Percentiles rank a stretch among this genome's conserved stretches.
phyloP scores from a whole-genome alignment of 2,888 invertebrate species.

The Muscina levida region DNA sequence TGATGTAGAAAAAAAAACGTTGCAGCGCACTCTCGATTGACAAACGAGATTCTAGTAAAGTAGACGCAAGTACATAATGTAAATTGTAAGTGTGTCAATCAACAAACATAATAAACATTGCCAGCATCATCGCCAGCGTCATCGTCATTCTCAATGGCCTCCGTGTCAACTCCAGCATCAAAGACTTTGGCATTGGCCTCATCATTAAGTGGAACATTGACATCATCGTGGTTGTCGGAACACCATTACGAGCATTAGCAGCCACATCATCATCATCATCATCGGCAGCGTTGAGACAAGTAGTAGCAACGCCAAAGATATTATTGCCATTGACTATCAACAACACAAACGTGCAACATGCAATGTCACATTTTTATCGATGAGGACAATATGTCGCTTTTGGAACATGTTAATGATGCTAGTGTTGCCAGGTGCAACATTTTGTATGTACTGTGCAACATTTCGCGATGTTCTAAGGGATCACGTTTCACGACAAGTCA shows the following conservation, averaged over 20 bases:
- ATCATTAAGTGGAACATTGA: not conserved
- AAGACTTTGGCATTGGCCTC: conserved; percentile 1
- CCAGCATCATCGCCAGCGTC: conserved; percentile 27
- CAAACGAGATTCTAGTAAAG: conserved; percentile 10
- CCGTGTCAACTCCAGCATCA: not conserved
- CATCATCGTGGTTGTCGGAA: no score
- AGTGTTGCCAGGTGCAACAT: conserved; percentile 17
- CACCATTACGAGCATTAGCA: no score
- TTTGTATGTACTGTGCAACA: not conserved
- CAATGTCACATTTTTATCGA: conserved; percentile 38
- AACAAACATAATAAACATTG: conserved; percentile 33
- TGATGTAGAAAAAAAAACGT: conserved; percentile 29
- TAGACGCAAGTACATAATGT: conserved; percentile 1
- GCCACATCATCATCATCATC: not conserved
- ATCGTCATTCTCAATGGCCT: conserved; percentile 15
- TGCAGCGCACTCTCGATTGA: not conserved
- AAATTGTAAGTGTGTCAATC: conserved; percentile 37
- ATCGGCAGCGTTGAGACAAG: conserved; percentile 1
- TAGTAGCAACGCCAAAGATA: conserved; percentile 1
- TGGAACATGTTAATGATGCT: conserved; percentile 8
- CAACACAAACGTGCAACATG: conserved; percentile 25
- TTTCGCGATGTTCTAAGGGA: not conserved
- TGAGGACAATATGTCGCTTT: conserved; percentile 31
- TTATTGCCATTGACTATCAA: conserved; percentile 31
- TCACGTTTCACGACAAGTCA: not conserved